phyloP scores from a whole-genome alignment of 1,140 invertebrate genomes.

The Drosophila saltans region DNA sequence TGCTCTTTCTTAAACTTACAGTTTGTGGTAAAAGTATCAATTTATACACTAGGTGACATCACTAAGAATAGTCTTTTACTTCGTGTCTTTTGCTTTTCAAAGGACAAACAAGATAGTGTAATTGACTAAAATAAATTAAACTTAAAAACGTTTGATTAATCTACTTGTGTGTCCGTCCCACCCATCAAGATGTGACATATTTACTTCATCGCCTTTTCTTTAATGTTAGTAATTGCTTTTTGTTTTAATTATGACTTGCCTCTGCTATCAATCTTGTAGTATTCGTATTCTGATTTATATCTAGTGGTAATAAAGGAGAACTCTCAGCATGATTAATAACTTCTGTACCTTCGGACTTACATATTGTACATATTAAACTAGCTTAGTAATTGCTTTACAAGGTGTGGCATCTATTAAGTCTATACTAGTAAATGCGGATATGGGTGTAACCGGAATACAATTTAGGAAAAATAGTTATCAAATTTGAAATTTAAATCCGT shows the following conservation, averaged over 20 bases:
- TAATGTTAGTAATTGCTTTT: constrained; percentile 5
- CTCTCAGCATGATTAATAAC: constrained; percentile 11
- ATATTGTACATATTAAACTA: background rate
- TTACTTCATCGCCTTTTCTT: background rate
- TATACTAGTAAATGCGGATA: background rate
- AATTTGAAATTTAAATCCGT: background rate
- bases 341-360: background rate
- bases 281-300: background rate
- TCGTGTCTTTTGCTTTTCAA: background rate
- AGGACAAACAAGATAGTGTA: background rate
- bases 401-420: background rate
- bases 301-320: background rate
- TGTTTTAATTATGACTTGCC: background rate
- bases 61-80: background rate
- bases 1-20: background rate
- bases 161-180: background rate
- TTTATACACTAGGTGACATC: background rate
- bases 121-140: background rate
- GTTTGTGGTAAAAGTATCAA: constrained; percentile 2
- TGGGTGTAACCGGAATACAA: background rate
- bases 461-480: background rate
- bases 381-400: background rate
- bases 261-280: background rate
- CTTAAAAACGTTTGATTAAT: background rate
- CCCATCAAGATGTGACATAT: no score